Evolutionary conservation across 2,797 vertebrate genomes (phyloP).

Genomic region (Cyclopterus lumpus): DNA sequence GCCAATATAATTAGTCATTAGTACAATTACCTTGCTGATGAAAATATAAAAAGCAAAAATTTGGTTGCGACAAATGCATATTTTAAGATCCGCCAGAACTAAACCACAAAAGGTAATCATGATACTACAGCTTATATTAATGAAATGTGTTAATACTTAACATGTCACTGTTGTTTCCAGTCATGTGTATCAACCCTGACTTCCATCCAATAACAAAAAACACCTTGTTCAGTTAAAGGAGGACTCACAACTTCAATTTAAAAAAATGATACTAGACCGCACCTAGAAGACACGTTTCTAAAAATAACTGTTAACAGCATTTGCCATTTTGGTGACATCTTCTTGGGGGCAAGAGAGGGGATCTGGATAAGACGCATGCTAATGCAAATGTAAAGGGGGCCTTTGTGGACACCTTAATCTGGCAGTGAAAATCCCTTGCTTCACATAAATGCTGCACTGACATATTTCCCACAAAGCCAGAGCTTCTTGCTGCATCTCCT

Average conservation of each 20-base stretch:
- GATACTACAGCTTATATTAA: background rate
- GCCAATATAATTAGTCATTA: constrained; percentile 35
- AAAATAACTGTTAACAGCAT: constrained; percentile 21
- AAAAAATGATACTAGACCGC: background rate
- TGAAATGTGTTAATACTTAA: background rate
- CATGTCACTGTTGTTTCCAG: background rate
- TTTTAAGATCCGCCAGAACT: background rate
- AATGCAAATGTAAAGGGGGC: constrained; percentile 48
- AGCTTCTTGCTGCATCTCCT: constrained; percentile 44
- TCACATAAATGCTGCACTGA: constrained; percentile 60
- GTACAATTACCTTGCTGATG: constrained; percentile 17
- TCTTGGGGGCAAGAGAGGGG: constrained; percentile 7
- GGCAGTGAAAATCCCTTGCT: constrained; percentile 51
- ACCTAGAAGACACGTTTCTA: background rate
- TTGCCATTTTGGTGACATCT: constrained; percentile 32
- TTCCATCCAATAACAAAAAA: background rate
- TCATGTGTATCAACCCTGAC: background rate
- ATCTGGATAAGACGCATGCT: constrained; percentile 29
- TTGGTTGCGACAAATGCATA: background rate
- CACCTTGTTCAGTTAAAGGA: background rate
- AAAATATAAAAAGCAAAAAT: constrained; percentile 19
- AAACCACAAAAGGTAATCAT: background rate
- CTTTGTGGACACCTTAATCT: constrained; percentile 57
- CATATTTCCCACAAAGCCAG: constrained; percentile 48
- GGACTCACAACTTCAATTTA: background rate